Base-by-base conservation (phyloP, 2,888 invertebrate genomes). In the Temnothorax unifasciatus region DNA sequence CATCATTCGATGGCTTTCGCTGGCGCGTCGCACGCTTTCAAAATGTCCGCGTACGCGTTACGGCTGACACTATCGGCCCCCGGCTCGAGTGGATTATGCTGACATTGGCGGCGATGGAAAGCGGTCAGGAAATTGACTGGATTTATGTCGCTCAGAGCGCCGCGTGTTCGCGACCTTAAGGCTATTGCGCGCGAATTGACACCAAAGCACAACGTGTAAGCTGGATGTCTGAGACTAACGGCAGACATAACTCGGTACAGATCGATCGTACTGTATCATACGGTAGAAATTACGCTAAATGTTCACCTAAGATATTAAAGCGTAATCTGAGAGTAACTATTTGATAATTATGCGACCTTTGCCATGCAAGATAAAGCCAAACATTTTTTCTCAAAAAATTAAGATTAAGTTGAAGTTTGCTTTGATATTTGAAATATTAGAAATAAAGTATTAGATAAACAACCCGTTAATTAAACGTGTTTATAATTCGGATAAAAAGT, bases 101-200 rank as follows among this genome's bases (percentile, higher is more conserved):
- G 85, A 84, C 91, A 82, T 41, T 38, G 63, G 66, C 59, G 61
- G 18, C 82, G 83, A 85, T 82, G 90, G 87, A 91, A 90, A 82
- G 83, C 84, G 87, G 85, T 85, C 91, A 90, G 90, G 91, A 91
- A 90, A 91, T 91, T 91, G 91, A 90, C 90, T 71, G 84, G 86
- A 88, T 84, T 86, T 82, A 63, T 59, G 86, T 91, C 86, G 82
- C 66, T 86, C 84, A 82, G 44, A 54, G 41, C 21, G 76, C 63
- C 21, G 64, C 21, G 77, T 64, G 41, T 63, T 18, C 88, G 82
- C 89, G 79, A 79, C 57, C 74, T 73, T 79, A 73, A 79, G 79
- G 74, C 18, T 57, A 61, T 59, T 50, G 59, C 79, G 59, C 50
- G 13, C 38, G 41, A 44, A 76, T 82, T 59, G 69, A 69, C 83